Percentiles rank a stretch among this genome's conserved stretches.
Evolutionary conservation across 2,888 invertebrate genomes (phyloP).

Genomic region (Dasysyrphus albostriatus): DNA sequence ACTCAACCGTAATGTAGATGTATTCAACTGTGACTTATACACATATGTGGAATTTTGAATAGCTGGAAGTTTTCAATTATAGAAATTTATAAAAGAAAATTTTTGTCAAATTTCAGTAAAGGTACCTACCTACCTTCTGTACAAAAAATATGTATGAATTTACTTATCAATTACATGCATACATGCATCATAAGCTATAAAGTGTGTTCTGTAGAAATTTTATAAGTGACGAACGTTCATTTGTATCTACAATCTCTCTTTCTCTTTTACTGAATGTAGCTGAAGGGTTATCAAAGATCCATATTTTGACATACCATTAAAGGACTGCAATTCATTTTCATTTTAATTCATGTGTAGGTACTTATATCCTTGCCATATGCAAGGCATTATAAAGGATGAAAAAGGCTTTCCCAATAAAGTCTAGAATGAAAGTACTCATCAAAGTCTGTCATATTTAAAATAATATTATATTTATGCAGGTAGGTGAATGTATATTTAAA

Average conservation of each 20-base stretch:
- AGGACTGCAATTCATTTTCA: constrained; percentile 19
- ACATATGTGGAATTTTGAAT: constrained; percentile 37
- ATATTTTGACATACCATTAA: constrained; percentile 22
- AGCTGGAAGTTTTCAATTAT: constrained; percentile 57
- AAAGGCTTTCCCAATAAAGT: neutral
- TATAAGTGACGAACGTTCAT: constrained; percentile 12
- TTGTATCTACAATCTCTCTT: neutral
- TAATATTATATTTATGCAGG: neutral
- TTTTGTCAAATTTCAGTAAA: constrained; percentile 15
- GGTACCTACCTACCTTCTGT: neutral
- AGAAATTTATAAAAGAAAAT: constrained; percentile 61
- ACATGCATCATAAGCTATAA: no score
- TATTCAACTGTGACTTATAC: constrained; percentile 40
- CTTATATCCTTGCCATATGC: neutral
- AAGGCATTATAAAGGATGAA: constrained; percentile 5
- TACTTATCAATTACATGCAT: no score
- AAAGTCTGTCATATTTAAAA: constrained; percentile 11
- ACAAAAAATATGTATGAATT: neutral
- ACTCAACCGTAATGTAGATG: constrained; percentile 20
- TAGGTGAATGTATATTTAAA: no score
- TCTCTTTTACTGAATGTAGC: neutral
- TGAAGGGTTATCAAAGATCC: constrained; percentile 35
- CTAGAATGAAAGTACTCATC: neutral
- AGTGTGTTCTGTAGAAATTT: neutral
- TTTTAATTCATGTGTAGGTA: constrained; percentile 1